A percentile compares a stretch with the other conserved stretches of the same genome.
phyloP scores from a whole-genome alignment of 2,888 invertebrate species.

The Drosophila prolongata region DNA sequence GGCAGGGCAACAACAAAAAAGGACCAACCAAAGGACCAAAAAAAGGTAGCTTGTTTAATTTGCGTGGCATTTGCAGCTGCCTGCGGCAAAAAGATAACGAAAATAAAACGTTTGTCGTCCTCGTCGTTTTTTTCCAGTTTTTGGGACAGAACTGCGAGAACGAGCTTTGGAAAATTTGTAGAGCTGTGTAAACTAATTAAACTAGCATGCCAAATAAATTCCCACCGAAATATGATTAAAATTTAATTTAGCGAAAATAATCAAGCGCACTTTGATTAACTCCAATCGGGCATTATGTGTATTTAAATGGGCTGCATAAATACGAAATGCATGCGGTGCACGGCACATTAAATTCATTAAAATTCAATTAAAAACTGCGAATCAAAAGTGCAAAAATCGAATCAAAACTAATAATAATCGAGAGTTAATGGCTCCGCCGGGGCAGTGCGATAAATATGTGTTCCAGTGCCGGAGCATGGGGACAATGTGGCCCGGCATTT shows the following conservation, averaged over 20 bases:
- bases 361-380: slow-evolving; percentile 72
- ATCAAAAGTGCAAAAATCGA: slow-evolving; percentile 52
- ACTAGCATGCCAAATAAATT: slow-evolving; percentile 62
- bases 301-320: slow-evolving; percentile 21
- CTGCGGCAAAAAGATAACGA: slow-evolving; percentile 84
- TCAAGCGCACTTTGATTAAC: slow-evolving; percentile 67
- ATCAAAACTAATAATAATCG: slow-evolving; percentile 78
- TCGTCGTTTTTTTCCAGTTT: neutral
- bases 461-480: slow-evolving; percentile 4
- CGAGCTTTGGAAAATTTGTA: slow-evolving; percentile 45
- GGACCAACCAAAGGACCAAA: slow-evolving; percentile 38
- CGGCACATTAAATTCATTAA: slow-evolving; percentile 74
- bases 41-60: slow-evolving; percentile 82
- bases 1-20: slow-evolving; percentile 33
- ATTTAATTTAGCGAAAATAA: slow-evolving; percentile 77
- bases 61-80: slow-evolving; percentile 83
- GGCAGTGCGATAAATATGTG: slow-evolving; percentile 41
- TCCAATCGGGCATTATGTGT: slow-evolving; percentile 32
- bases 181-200: slow-evolving; percentile 78
- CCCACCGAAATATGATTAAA: slow-evolving; percentile 63
- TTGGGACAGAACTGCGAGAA: neutral
- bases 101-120: slow-evolving; percentile 78
- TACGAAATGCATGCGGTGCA: slow-evolving; percentile 22
- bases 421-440: slow-evolving; percentile 52
- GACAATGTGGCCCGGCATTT: slow-evolving; percentile 50